Base-by-base conservation (phyloP, 2,113 vertebrate genomes). In the Eolophus roseicapilla region DNA sequence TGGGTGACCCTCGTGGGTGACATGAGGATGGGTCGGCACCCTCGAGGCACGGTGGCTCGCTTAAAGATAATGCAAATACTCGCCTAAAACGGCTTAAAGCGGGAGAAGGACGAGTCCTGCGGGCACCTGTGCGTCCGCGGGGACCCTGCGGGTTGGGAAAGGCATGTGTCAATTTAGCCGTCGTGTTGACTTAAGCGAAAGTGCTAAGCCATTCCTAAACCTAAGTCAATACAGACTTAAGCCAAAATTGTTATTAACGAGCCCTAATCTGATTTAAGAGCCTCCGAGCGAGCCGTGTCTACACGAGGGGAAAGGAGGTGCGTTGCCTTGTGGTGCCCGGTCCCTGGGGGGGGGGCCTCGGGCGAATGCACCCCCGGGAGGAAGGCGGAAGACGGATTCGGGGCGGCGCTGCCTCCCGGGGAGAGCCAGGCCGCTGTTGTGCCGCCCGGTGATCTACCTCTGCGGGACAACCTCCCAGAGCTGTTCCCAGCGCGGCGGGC, bases 141-240 rank as follows among this genome's bases (percentile, higher is more conserved):
- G 60, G 52, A 52, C 44, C 14, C 7, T 15, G 33, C 33, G 10
- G 23, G 80, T 79, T 23, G 44, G 28, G 82, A 68, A 76, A 92
- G 82, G 96, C 94, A 77, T 95, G 92, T 76, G 88, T 90, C 96
- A 67, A 17, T 93, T 94, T 77, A 96, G 76, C 75, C 65, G 33
- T 53, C 29, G 73, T 97, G 86, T 96, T 97, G 95, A 97, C 95
- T 94, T 96, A 95, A 93, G 95, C 52, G 80, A 86, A 96, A 96
- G 90, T 71, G 93, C 73, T 96, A 96, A 96, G 96, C 95, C 90
- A 67, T 96, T 96, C 92, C 90, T 96, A 96, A 97, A 96, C 76
- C 96, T 94, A 95, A 96, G 92, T 97, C 96, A 97, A 97, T 78
- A 96, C 90, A 63, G 95, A 94, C 92, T 96, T 97, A 97, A 93